Evolutionary conservation across 2,888 invertebrate genomes (phyloP).

Genomic region (Lamellibrachia satsuma): DNA sequence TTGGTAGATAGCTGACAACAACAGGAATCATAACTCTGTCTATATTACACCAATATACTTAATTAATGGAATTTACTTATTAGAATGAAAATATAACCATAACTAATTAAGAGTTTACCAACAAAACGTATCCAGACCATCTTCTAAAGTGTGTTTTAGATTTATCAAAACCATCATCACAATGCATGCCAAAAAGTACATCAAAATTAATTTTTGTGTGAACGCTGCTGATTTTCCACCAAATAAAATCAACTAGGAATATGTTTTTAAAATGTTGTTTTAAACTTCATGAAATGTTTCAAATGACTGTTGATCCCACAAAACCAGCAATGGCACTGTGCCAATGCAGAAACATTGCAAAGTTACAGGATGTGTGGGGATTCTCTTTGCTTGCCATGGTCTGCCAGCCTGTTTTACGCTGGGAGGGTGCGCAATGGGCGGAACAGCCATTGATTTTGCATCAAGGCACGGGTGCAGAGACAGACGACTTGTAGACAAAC

Average conservation of each 20-base stretch:
- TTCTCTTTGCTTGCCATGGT: conserved; percentile 17
- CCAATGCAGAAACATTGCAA: not conserved
- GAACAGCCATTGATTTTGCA: conserved; percentile 7
- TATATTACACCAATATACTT: not conserved
- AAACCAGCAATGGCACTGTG: not conserved
- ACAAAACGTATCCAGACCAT: not conserved
- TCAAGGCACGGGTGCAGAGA: not conserved
- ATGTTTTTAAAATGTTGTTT: not conserved
- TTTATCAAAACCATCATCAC: not conserved
- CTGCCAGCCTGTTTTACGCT: not conserved
- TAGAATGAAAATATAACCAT: not conserved
- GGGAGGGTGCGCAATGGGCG: conserved; percentile 1
- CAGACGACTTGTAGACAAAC: not conserved
- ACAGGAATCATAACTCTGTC: no score
- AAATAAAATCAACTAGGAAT: not conserved
- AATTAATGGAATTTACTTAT: not conserved
- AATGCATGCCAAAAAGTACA: not conserved
- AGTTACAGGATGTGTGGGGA: conserved; percentile 17
- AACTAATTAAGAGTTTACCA: not conserved
- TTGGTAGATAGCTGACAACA: no score
- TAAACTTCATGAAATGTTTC: not conserved
- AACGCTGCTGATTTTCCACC: not conserved
- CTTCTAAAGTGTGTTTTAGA: not conserved
- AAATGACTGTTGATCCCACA: not conserved
- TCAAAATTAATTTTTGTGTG: not conserved